Conservation (phyloP, 2,888 invertebrate species). For the Trichogramma dendrolimi region DNA sequence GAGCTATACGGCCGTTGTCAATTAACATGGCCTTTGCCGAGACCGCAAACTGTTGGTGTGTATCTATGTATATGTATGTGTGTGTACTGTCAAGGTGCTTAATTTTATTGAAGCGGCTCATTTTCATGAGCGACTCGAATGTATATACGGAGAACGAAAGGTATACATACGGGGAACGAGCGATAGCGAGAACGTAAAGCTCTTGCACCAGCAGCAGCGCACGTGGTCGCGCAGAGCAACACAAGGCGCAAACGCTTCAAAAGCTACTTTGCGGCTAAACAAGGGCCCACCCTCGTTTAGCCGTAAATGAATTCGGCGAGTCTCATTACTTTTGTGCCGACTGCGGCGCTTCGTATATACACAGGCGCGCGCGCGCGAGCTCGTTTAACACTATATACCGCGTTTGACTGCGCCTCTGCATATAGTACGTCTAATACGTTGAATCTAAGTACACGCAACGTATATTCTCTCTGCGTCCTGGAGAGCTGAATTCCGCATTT, state of each 20-base stretch:
- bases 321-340: slow-evolving; percentile 11
- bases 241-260: slow-evolving; percentile 3
- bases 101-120: slow-evolving; percentile 22
- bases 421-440: no score
- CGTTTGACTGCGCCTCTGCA: no score
- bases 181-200: no score
- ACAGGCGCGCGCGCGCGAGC: no score
- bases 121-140: slow-evolving; percentile 3
- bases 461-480: no score
- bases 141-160: no score
- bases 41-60: slow-evolving; percentile 10
- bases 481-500: no score
- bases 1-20: slow-evolving; percentile 15
- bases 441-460: no score
- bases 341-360: not conserved
- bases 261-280: slow-evolving; percentile 11
- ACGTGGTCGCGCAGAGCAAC: not conserved
- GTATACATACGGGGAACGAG: no score
- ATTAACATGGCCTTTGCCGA: slow-evolving; percentile 29
- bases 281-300: not conserved
- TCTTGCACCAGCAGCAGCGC: no score
- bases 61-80: not conserved
- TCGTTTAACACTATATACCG: no score
- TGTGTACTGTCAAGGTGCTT: slow-evolving; percentile 4
- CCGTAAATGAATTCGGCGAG: slow-evolving; percentile 11